These are phyloP conservation scores for Adelphocoris suturalis DNA, from an alignment of 2,888 invertebrate species.

Conservation along the genomic window DNA sequence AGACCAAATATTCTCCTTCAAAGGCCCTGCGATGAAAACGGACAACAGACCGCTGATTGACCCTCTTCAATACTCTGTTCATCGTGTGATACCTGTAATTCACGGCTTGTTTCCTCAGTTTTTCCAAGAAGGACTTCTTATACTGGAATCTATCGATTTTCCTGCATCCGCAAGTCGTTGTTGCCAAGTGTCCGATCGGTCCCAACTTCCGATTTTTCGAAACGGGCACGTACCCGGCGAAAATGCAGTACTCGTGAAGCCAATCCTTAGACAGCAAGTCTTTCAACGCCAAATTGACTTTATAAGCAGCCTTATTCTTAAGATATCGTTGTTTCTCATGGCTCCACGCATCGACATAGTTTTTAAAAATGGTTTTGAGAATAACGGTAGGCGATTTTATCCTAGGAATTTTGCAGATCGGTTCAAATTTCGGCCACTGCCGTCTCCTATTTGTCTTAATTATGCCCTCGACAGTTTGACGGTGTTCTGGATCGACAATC, in stretches of 20 bases:
- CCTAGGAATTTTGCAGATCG: not conserved
- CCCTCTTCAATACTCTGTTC: slow-evolving; percentile 18
- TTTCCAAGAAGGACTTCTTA: slow-evolving; percentile 48
- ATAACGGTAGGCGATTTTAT: not conserved
- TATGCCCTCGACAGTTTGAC: slow-evolving; percentile 1
- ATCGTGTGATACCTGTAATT: slow-evolving; percentile 53
- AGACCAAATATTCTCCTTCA: not conserved
- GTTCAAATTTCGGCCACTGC: not conserved
- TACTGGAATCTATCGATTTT: slow-evolving; percentile 14
- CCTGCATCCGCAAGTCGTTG: slow-evolving; percentile 50
- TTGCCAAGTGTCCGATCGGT: not conserved
- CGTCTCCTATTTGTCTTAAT: slow-evolving; percentile 39
- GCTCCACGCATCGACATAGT: slow-evolving; percentile 41
- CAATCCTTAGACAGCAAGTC: slow-evolving; percentile 59
- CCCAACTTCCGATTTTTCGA: not conserved
- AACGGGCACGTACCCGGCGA: slow-evolving; percentile 61
- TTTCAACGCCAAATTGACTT: slow-evolving; percentile 34
- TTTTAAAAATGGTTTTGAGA: slow-evolving; percentile 11
- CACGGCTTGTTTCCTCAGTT: slow-evolving; percentile 17
- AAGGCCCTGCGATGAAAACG: not conserved
- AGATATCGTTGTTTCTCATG: slow-evolving; percentile 22
- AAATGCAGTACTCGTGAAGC: slow-evolving; percentile 47
- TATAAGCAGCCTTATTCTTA: not conserved
- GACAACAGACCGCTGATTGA: not conserved
- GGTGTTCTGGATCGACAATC: slow-evolving; percentile 23